Evolutionary conservation across 2,113 vertebrate genomes (phyloP).

Genomic region (Leptobrachium ailaonicum): DNA sequence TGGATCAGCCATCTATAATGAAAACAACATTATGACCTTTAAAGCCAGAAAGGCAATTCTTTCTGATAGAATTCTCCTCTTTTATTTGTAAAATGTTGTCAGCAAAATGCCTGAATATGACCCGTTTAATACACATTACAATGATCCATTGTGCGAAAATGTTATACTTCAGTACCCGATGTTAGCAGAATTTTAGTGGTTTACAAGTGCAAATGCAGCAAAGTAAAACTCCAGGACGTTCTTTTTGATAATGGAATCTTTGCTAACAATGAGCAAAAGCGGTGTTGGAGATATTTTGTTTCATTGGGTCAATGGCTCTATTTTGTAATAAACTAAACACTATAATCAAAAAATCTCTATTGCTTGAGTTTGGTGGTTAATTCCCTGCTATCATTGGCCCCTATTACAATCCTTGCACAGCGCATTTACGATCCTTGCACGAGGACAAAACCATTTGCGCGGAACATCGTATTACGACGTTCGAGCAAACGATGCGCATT

Average conservation of each 20-base stretch:
- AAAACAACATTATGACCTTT: slow-evolving; percentile 33
- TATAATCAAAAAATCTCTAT: slow-evolving; percentile 18
- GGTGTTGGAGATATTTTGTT: slow-evolving; percentile 13
- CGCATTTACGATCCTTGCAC: too few relatives aligned
- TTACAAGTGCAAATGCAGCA: background rate
- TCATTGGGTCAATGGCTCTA: slow-evolving; percentile 20
- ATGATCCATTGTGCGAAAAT: slow-evolving; percentile 30
- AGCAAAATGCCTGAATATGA: slow-evolving; percentile 12
- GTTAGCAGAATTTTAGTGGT: background rate
- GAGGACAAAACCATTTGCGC: too few relatives aligned
- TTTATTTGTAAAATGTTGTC: background rate
- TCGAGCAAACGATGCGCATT: too few relatives aligned
- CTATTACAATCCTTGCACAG: too few relatives aligned
- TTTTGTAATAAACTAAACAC: slow-evolving; percentile 19
- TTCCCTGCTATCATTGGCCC: slow-evolving; percentile 39
- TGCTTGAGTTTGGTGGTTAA: slow-evolving; percentile 17
- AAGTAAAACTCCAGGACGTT: slow-evolving; percentile 20
- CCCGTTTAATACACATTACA: slow-evolving; percentile 22
- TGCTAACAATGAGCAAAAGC: slow-evolving; percentile 35
- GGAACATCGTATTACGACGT: too few relatives aligned
- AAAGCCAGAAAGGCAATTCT: slow-evolving; percentile 10
- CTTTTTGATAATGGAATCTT: slow-evolving; percentile 8
- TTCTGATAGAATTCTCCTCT: background rate
- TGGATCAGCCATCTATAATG: slow-evolving; percentile 3
- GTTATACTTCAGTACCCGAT: slow-evolving; percentile 25